These are phyloP conservation scores for Beris morrisii DNA, from an alignment of 2,888 invertebrate genomes.

Conservation along the genomic window DNA sequence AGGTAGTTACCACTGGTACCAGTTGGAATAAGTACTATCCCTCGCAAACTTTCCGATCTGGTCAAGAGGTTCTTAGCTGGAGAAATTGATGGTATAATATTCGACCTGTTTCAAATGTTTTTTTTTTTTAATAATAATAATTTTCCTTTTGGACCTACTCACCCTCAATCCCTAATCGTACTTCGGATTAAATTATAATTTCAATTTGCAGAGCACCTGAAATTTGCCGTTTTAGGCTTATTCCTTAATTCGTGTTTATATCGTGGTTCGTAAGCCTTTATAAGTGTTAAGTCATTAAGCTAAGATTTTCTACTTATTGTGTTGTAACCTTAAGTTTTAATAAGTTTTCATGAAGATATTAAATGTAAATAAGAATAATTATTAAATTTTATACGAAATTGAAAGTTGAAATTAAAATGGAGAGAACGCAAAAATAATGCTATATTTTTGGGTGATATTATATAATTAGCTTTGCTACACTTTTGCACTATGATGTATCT, in stretches of 20 bases:
- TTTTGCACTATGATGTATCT: too few species aligned
- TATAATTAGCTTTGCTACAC: too few species aligned
- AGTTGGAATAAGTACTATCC: constrained; percentile 5
- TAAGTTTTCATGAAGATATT: too few species aligned
- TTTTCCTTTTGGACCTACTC: background rate
- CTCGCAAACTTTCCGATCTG: background rate
- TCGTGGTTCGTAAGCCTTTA: too few species aligned
- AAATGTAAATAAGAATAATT: too few species aligned
- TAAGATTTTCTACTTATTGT: too few species aligned
- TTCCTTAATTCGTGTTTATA: constrained; percentile 4
- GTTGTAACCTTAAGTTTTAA: too few species aligned
- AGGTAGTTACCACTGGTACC: background rate
- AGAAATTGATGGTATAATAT: background rate
- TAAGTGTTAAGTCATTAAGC: too few species aligned
- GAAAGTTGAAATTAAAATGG: too few species aligned
- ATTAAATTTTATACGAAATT: too few species aligned
- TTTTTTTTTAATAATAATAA: background rate
- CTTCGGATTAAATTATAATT: constrained; percentile 3
- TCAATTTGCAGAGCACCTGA: constrained; percentile 30
- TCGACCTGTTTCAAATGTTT: background rate
- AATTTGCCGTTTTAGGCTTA: constrained; percentile 37
- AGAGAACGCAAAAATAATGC: too few species aligned
- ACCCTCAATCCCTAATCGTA: background rate
- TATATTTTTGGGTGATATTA: too few species aligned
- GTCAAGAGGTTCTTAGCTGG: background rate